phyloP scores from a whole-genome alignment of 1,140 invertebrate genomes.

The Sinella curviseta region DNA sequence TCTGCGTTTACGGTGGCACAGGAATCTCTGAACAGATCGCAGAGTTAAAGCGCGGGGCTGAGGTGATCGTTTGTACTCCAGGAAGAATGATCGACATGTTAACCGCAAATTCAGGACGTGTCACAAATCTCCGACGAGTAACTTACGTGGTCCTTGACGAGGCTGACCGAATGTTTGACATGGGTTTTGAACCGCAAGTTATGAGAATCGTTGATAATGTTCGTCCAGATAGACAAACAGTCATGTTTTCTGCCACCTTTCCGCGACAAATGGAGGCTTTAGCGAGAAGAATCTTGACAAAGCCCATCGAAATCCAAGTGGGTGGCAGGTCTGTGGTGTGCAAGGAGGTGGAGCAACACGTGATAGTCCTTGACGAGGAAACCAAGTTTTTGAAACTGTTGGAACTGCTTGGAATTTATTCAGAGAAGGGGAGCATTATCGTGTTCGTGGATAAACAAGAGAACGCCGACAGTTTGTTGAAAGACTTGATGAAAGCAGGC shows the following conservation, averaged over 20 bases:
- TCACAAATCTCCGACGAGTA: constrained; percentile 92
- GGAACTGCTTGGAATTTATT: constrained; percentile 91
- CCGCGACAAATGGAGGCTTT: constrained; percentile 98
- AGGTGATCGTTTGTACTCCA: constrained; percentile 98
- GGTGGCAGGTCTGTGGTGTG: constrained; percentile 96
- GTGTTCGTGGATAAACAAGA: constrained; percentile 99
- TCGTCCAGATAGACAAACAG: constrained; percentile 93
- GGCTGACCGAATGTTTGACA: constrained; percentile 90
- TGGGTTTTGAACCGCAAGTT: constrained; percentile 99
- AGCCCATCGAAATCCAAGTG: constrained; percentile 93
- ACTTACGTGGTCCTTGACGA: constrained; percentile 98
- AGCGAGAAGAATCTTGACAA: constrained; percentile 86
- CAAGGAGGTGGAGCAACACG: constrained; percentile 96
- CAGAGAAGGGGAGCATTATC: constrained; percentile 88
- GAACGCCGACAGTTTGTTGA: constrained; percentile 89
- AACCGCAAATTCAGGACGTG: constrained; percentile 89
- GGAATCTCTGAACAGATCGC: constrained; percentile 97
- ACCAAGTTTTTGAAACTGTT: constrained; percentile 97
- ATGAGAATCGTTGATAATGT: constrained; percentile 98
- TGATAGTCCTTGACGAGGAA: constrained; percentile 91
- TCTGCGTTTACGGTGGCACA: constrained; percentile 98
- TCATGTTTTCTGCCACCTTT: constrained; percentile 99
- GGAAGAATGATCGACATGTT: constrained; percentile 99
- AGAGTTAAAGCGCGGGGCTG: constrained; percentile 93
- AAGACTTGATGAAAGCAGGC: constrained; percentile 94